Base-by-base conservation (phyloP, 2,113 vertebrate genomes). In the Rhynchopsitta pachyrhyncha region DNA sequence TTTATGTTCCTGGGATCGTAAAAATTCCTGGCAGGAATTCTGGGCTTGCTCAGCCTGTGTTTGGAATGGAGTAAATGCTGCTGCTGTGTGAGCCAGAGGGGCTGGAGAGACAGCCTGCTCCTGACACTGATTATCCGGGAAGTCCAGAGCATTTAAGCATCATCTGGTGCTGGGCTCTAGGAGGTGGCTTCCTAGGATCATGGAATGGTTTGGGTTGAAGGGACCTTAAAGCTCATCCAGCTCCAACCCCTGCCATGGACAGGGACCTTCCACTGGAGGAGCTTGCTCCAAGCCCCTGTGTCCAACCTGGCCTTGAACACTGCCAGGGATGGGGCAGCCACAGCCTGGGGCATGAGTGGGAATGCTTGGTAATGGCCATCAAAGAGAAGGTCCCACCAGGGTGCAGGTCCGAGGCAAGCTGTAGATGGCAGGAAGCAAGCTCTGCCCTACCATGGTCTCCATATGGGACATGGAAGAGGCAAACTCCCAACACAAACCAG, bases 1-100 rank as follows among this genome's bases (percentile, higher is more conserved):
- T 96, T 97, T 96, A 86, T 94, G 16, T 96, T 96, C 87, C 50
- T 79, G 75, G 39, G 94, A 37, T 83, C 96, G 93, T 97, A 95
- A 96, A 96, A 92, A 94, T 97, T 95, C 95, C 64, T 93, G 90
- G 71, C 87, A 70, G 5, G 9, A 66, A 67, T 96, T 96, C 79
- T 73, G 95, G 90, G 93, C 92, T 85, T 3, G 1, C 60, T 88
- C 49, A 28, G 89, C 10, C 91, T 71, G 80, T 91, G 91, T 62
- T 86, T 68, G 86, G 63, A 64, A 13, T 27, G 78, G 70, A 5
- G 35, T 1, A 29, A 69, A 31, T 0, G 11, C 78, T 76, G 78
- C 77, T 0, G 16, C 60, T 0, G 2, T 19, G 47, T 1, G 4
- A 42, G 81, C 80, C 84, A 81, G 19, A 46, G 85, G 64, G 63